Evolutionary conservation across 1,140 invertebrate species (phyloP).

Genomic region (Trachymyrmex septentrionalis): DNA sequence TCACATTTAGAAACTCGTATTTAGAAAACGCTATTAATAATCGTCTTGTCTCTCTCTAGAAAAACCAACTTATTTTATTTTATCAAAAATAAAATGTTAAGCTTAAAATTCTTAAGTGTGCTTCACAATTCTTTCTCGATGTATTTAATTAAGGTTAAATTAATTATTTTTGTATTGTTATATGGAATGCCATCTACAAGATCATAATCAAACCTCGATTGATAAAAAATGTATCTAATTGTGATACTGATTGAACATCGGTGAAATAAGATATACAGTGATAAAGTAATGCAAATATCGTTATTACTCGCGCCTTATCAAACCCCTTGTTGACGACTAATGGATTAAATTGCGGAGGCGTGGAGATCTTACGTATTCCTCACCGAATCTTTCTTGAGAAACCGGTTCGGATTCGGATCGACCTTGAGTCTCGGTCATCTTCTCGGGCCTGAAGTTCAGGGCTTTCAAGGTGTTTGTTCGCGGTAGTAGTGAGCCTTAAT

Average conservation of each 20-base stretch:
- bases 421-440: constrained; percentile 72
- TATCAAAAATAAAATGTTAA: too few relatives aligned
- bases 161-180: not conserved
- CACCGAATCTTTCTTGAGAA: constrained; percentile 72
- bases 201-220: too few relatives aligned
- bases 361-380: constrained; percentile 70
- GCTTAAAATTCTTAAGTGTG: too few relatives aligned
- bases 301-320: not conserved
- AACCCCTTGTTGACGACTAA: constrained; percentile 2
- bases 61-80: too few relatives aligned
- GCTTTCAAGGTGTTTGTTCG: constrained; percentile 65
- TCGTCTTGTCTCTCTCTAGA: too few relatives aligned
- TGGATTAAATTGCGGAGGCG: constrained; percentile 61
- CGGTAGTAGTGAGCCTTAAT: constrained; percentile 65
- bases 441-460: constrained; percentile 73
- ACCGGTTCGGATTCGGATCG: constrained; percentile 75
- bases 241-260: not conserved
- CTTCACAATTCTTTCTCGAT: not conserved
- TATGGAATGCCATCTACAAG: not conserved
- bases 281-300: constrained; percentile 11
- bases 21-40: too few relatives aligned
- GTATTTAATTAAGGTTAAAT: not conserved
- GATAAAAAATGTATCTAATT: not conserved
- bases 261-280: not conserved
- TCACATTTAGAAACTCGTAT: too few relatives aligned